phyloP scores from a whole-genome alignment of 1,140 invertebrate species.

The Colletes latitarsis region DNA sequence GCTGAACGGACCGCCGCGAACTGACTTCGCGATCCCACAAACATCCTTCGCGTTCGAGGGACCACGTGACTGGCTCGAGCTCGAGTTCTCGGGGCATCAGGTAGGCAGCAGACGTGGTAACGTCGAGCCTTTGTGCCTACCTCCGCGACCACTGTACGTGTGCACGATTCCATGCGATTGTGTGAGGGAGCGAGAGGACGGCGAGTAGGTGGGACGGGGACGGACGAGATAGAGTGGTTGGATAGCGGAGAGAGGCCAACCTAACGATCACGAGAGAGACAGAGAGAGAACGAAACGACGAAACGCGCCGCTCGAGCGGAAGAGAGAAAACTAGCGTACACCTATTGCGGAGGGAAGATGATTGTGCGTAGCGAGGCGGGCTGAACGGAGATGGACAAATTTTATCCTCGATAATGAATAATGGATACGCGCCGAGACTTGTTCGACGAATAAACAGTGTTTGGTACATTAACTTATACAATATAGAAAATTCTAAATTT shows the following conservation, averaged over 20 bases:
- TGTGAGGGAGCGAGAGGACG: background rate
- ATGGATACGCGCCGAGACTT: too few species aligned
- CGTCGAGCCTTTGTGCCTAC: conserved; percentile 11
- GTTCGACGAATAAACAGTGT: too few species aligned
- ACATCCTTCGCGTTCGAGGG: conserved; percentile 74
- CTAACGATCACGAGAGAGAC: background rate
- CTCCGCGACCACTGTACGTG: background rate
- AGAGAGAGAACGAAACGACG: conserved; percentile 8
- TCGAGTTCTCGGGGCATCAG: conserved; percentile 72
- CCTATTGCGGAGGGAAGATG: background rate
- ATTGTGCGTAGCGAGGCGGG: too few species aligned
- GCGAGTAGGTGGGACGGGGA: background rate
- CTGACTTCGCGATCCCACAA: conserved; percentile 75
- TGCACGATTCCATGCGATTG: background rate
- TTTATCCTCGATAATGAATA: too few species aligned
- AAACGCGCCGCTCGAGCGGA: background rate
- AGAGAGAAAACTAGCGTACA: background rate
- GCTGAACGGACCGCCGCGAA: conserved; percentile 69
- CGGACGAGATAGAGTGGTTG: background rate
- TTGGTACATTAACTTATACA: too few species aligned
- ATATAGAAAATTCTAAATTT: too few species aligned
- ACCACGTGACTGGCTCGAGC: conserved; percentile 76
- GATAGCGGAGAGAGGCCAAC: background rate
- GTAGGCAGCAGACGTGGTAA: conserved; percentile 61
- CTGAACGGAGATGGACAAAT: too few species aligned